A percentile compares a stretch with the other conserved stretches of the same genome.
phyloP scores from a whole-genome alignment of 2,797 vertebrate species.

The Linurgus olivaceus region DNA sequence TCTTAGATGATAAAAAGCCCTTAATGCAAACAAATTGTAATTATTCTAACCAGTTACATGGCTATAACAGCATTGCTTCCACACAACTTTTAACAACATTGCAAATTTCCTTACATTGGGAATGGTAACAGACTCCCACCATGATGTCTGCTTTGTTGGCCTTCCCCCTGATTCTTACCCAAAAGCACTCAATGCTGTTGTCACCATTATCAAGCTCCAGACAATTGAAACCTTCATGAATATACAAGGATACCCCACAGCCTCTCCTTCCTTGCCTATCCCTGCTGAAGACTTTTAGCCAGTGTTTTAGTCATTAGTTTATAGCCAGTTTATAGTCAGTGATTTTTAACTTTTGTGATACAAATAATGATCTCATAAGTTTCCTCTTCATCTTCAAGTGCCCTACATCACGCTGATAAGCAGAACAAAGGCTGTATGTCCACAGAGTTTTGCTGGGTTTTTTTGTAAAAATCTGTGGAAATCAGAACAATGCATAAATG shows the following conservation, averaged over 20 bases:
- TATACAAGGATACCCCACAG: background rate
- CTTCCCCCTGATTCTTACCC: background rate
- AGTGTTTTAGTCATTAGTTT: background rate
- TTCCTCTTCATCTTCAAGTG: background rate
- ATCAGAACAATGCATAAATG: background rate
- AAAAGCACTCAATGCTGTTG: accelerated
- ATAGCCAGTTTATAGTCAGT: background rate
- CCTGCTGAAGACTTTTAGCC: background rate
- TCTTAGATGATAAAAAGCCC: background rate
- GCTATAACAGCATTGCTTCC: background rate
- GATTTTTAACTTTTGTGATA: background rate
- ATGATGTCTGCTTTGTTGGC: background rate
- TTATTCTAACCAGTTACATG: background rate
- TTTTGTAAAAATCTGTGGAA: background rate
- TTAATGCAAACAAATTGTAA: background rate
- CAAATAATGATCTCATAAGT: background rate
- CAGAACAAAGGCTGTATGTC: background rate
- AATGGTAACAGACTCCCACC: background rate
- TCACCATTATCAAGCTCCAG: background rate
- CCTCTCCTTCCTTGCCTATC: background rate
- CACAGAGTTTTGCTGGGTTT: accelerated
- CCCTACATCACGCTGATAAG: background rate
- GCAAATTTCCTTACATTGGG: background rate
- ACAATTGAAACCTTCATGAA: background rate
- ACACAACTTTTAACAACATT: background rate